Evolutionary conservation across 2,888 invertebrate genomes (phyloP), one percentile per base, ranked within the genome.

Genomic region (Myathropa florea): DNA sequence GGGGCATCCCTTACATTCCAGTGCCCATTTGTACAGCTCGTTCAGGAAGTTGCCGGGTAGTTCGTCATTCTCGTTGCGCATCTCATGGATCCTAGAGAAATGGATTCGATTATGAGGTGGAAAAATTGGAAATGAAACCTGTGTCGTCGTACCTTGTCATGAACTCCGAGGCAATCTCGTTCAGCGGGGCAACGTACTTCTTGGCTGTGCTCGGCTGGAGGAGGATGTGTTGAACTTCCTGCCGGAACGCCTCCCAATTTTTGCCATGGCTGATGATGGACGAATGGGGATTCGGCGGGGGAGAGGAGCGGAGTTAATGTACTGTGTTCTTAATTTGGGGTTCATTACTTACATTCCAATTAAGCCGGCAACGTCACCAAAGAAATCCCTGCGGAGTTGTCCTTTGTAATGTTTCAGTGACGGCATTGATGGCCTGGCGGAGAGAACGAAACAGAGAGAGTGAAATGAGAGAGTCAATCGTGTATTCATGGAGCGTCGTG

Each of bases 21-120:
- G 93, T 14, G 97, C 97, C 98, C 98, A 98, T 91, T 97, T 96
- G 92, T 97, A 97, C 80, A 98, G 95, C 93, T 97, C 97, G 90
- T 97, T 97, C 89, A 96, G 95, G 90, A 98, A 97, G 91, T 97
- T 96, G 30, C 94, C 94, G 0, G 97, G 96, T 90, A 97, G 93
- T 92, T 97, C 96, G 9, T 94, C 94, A 73, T 95, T 94, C 71
- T 94, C 94, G 89, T 96, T 94, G 36, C 94, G 92, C 77, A 94
- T 94, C 89, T 91, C 92, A 89, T 95, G 95, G 93, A 96, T 95
- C 92, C 96, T 96, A 91, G 26, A 21, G 24, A 23, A 65, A 46
- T 70, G 24, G 46, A n/a, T 21, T 71, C 14, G n/a, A 18, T 36
- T 14, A 23, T 36, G 33, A 3, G 53, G 14, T 60, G 36, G 12